Evolutionary conservation across 2,888 invertebrate genomes (phyloP), one percentile per base, ranked within the genome.

Genomic region (Pollenia labialis): DNA sequence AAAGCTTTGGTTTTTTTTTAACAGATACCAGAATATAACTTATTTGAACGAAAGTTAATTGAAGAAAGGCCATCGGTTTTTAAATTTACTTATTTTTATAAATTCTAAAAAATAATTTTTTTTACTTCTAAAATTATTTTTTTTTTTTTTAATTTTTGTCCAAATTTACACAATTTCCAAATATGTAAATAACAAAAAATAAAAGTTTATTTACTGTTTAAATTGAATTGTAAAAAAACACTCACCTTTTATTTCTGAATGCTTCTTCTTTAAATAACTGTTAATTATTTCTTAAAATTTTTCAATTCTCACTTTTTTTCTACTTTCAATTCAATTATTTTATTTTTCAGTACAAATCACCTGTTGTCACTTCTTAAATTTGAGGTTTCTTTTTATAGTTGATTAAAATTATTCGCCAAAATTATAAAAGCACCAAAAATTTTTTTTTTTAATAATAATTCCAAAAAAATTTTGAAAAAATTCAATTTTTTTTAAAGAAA

Each of bases 201-300:
- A 18, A 18, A 16, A 54, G 10, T 16, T 54, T 9, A 54, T 54
- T 10, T 18, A 11, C 4, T 32, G 32, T 32, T 32, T 32, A 54
- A 50, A 50, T 8, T 18, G 23, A 23, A 11, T 23, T 50, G 11
- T 4, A n/a, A 32, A 4, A 60, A 32, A 32, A 52, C 56, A 74
- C 85, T 85, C 62, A 85, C 85, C 79, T 85, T 81, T 77, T 74
- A 8, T 56, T 11, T 16, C 54, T 48, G 42, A 42, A 60, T 16
- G 6, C 14, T 69, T 48, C 14, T 32, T 46, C 18, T 50, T 16
- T 32, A 60, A 32, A 52, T 52, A 42, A 52, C 16, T 40, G 1
- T 66, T 32, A 50, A 52, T 62, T 74, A 32, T 76, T 48, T 46
- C 46, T 40, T 4, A 16, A 58, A 42, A 14, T 16, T 44, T 52